phyloP scores from a whole-genome alignment of 2,888 invertebrate genomes.

The Baronia brevicornis region DNA sequence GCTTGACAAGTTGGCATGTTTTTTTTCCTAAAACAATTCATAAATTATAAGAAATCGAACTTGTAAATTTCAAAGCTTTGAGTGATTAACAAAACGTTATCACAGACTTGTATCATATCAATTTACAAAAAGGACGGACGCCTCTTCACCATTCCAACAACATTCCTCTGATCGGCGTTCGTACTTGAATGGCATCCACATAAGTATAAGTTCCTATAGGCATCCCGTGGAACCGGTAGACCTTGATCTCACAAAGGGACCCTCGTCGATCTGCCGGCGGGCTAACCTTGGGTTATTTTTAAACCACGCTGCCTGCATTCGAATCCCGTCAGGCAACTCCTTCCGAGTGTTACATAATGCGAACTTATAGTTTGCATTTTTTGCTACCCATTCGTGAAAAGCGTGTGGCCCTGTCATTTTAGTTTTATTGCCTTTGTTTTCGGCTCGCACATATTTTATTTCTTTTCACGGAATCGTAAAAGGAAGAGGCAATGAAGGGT shows the following conservation, averaged over 20 bases:
- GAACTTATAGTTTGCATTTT: slow-evolving; percentile 67
- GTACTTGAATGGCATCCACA: slow-evolving; percentile 34
- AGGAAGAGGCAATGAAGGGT: slow-evolving; percentile 74
- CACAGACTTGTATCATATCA: slow-evolving; percentile 10
- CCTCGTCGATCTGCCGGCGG: slow-evolving; percentile 48
- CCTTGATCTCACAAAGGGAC: slow-evolving; percentile 71
- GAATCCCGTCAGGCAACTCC: slow-evolving; percentile 61
- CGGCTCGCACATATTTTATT: slow-evolving; percentile 67
- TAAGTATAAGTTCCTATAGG: slow-evolving; percentile 42
- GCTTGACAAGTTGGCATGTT: no score
- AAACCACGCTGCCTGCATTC: slow-evolving; percentile 59
- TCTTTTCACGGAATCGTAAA: slow-evolving; percentile 70
- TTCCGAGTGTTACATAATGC: slow-evolving; percentile 74
- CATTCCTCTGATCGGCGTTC: slow-evolving; percentile 22
- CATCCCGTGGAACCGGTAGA: slow-evolving; percentile 64
- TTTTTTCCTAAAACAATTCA: no score
- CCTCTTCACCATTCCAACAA: slow-evolving; percentile 22
- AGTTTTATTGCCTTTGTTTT: slow-evolving; percentile 69
- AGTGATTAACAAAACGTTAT: slow-evolving; percentile 5
- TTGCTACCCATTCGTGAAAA: slow-evolving; percentile 48
- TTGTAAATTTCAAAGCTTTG: no score
- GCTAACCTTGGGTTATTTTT: slow-evolving; percentile 74
- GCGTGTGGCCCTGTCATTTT: slow-evolving; percentile 71
- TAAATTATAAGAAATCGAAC: no score
- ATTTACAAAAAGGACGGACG: not conserved